phyloP scores from a whole-genome alignment of 2,113 vertebrate genomes.

The Catharus fuscescens region DNA sequence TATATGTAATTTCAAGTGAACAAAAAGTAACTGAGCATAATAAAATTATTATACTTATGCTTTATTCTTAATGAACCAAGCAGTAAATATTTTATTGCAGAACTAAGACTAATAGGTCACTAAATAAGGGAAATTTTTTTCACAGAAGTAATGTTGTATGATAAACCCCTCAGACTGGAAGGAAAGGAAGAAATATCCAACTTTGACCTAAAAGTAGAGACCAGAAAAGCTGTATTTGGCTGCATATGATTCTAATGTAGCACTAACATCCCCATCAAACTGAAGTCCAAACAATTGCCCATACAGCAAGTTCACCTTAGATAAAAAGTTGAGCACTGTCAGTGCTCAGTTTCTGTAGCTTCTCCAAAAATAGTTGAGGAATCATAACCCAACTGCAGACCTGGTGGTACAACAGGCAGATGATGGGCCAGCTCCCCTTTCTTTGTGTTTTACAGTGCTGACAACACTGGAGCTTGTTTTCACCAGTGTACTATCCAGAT shows the following conservation, averaged over 20 bases:
- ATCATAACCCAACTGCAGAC: slow-evolving; percentile 30
- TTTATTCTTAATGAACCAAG: neutral
- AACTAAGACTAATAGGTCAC: neutral
- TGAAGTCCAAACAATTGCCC: neutral
- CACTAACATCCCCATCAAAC: neutral
- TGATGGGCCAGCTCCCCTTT: slow-evolving; percentile 4
- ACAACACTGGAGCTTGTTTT: slow-evolving; percentile 39
- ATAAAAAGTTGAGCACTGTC: neutral
- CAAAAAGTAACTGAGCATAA: neutral
- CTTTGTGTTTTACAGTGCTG: neutral
- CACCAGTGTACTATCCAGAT: slow-evolving; percentile 31
- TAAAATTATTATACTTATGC: neutral
- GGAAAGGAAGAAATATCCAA: neutral
- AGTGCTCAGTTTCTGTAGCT: neutral
- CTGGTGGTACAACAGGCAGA: neutral
- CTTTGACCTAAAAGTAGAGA: neutral
- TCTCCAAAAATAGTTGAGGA: slow-evolving; percentile 26
- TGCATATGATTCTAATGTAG: neutral
- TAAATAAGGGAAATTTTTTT: slow-evolving; percentile 16
- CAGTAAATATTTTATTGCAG: slow-evolving; percentile 1
- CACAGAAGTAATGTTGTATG: neutral
- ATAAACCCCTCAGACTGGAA: neutral
- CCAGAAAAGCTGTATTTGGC: neutral
- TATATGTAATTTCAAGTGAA: neutral
- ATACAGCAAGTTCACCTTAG: neutral